Evolutionary conservation across 2,113 vertebrate genomes (phyloP).

Genomic region (Nothoprocta perdicaria): DNA sequence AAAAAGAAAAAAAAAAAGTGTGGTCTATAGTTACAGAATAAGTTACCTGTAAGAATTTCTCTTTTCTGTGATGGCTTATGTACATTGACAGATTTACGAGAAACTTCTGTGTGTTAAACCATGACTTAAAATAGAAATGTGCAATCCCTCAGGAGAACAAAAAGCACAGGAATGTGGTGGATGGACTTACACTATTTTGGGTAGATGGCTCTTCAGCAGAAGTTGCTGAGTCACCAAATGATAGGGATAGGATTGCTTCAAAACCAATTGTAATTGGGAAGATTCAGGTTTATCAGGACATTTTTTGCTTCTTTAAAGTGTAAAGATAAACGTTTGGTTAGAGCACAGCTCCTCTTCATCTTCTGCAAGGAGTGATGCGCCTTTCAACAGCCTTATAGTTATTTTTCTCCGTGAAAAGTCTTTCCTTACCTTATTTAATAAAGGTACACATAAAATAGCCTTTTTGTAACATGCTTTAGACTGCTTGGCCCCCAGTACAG

Average conservation of each 20-base stretch:
- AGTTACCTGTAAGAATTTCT: neutral
- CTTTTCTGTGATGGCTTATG: neutral
- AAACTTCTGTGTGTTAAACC: neutral
- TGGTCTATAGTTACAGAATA: neutral
- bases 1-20: neutral
- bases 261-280: neutral
- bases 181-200: neutral
- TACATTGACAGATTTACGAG: neutral
- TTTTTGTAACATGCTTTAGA: neutral
- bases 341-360: neutral
- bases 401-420: neutral
- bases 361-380: neutral
- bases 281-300: neutral
- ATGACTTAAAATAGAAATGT: neutral
- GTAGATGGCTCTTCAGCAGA: neutral
- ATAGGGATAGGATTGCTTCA: neutral
- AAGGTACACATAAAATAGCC: neutral
- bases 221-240: neutral
- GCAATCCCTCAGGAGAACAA: neutral
- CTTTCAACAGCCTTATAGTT: neutral
- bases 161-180: neutral
- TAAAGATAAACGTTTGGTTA: fast-evolving
- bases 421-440: neutral
- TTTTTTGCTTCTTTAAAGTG: neutral
- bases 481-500: neutral